A percentile compares a stretch with the other conserved stretches of the same genome.
Conservation (phyloP, 2,113 vertebrate species). For the Rhea pennata region DNA sequence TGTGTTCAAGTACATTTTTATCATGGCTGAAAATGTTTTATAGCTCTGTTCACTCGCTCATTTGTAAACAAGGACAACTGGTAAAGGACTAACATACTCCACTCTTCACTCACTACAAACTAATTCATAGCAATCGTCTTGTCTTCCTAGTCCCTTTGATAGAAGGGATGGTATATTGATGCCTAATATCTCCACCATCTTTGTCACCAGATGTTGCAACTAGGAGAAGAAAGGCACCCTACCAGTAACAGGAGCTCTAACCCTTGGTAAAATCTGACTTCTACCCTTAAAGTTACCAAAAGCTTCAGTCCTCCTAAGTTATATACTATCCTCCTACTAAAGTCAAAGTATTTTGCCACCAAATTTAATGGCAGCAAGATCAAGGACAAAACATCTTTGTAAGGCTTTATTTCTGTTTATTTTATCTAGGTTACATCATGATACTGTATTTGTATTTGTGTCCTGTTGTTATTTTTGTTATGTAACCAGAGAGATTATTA, state of each 20-base stretch:
- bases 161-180: neutral
- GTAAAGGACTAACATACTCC: neutral
- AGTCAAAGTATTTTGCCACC: neutral
- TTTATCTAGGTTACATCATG: neutral
- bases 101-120: neutral
- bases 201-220: neutral
- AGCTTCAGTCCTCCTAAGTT: neutral
- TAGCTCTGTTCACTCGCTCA: neutral
- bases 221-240: neutral
- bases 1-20: neutral
- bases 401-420: neutral
- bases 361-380: neutral
- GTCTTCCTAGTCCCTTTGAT: neutral
- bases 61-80: neutral
- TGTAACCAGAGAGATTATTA: neutral
- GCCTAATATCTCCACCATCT: neutral
- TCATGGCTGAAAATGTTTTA: neutral
- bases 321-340: neutral
- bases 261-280: neutral
- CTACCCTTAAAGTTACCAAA: neutral
- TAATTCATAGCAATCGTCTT: neutral
- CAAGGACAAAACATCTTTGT: neutral
- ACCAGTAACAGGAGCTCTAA: neutral
- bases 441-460: neutral
- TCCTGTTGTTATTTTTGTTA: constrained; percentile 1